Evolutionary conservation across 2,113 vertebrate genomes (phyloP).

Genomic region (Pangasianodon hypophthalmus): DNA sequence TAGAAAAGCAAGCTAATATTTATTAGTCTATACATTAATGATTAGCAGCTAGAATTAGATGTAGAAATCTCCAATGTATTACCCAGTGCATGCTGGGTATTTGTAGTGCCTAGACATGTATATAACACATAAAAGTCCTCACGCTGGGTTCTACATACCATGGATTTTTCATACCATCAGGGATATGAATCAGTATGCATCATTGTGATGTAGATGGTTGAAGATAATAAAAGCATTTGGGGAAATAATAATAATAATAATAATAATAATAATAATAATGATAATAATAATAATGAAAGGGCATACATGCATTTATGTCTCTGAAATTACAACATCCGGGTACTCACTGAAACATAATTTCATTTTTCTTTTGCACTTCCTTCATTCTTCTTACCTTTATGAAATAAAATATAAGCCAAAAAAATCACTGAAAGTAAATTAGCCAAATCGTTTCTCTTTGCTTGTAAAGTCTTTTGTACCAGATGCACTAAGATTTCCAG

Average conservation of each 20-base stretch:
- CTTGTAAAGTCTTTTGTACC: not conserved
- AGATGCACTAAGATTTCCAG: not conserved
- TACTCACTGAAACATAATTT: not conserved
- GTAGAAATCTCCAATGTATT: not conserved
- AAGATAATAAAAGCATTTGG: not conserved
- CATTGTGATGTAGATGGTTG: not conserved
- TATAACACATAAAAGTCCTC: not conserved
- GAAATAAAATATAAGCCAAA: not conserved
- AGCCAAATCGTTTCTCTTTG: not conserved
- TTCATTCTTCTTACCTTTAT: not conserved
- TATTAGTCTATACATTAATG: not conserved
- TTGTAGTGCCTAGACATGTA: not conserved
- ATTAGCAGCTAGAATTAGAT: not conserved
- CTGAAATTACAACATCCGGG: not conserved
- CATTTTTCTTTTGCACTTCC: not conserved
- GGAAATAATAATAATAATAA: too few relatives aligned
- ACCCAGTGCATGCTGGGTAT: not conserved
- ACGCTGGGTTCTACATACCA: not conserved
- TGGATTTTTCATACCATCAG: not conserved
- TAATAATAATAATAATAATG: too few relatives aligned
- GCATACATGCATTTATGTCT: not conserved
- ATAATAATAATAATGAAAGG: not conserved
- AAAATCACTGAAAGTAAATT: not conserved
- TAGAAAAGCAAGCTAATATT: not conserved
- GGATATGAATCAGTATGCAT: not conserved